Evolutionary conservation across 2,113 vertebrate species (phyloP), one percentile per base, ranked within the genome.

Genomic region (Spheniscus mendiculus): DNA sequence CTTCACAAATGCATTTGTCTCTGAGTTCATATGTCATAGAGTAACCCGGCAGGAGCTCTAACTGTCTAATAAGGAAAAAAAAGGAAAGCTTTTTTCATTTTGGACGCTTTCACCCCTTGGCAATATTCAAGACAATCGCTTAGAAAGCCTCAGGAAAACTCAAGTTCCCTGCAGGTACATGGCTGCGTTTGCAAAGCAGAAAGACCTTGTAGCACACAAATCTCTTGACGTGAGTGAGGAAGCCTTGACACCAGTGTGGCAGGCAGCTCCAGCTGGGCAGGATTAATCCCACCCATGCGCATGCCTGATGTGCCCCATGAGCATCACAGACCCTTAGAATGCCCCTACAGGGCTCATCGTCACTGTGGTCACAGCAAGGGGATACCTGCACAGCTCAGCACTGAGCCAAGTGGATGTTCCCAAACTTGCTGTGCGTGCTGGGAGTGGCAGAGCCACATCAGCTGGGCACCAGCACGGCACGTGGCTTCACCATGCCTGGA

Each of bases 401-500:
- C 38, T 7, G 13, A 1, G 0, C 26, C 5, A 1, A 6, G 12
- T 25, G 19, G 34, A 18, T 53, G 56, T 66, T 20, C 16, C 56
- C 29, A 32, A 5, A 27, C 9, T 38, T 29, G 11, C 11, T 49
- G 26, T 61, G 20, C 0, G 0, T 23, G 5, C 15, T 21, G 30
- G 11, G 9, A 58, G 12, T 5, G 1, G 49, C 0, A 2, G 40
- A 87, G 16, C 19, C 27, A 6, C 10, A 27, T 26, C 40, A 62
- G 21, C 23, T 30, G 2, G 3, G 32, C 52, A 55, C n/a, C 3
- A 3, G 25, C 15, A 14, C 2, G 2, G 16, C 34, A n/a, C 2
- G 0, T 21, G 38, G 38, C 36, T 56, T 56, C 50, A 34, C 15
- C 12, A 3, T 5, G 16, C 23, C 19, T 34, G 23, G 40, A 29